Conservation (phyloP, 2,113 vertebrate species). For the Aptenodytes forsteri region DNA sequence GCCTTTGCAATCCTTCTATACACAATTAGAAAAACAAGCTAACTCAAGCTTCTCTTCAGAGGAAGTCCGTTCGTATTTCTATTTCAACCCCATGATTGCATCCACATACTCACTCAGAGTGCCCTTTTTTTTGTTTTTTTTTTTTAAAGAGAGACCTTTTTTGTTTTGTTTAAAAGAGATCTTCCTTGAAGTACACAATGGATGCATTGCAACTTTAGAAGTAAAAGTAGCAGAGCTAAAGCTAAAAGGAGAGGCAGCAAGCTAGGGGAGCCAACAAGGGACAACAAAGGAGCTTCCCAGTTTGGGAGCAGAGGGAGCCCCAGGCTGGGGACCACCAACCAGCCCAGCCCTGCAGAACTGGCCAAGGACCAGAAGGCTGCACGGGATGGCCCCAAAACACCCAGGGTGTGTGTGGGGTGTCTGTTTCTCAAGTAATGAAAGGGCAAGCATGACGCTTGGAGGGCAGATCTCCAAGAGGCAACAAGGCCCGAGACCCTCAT, state of each 20-base stretch:
- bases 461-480: not conserved
- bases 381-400: not conserved
- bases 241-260: not conserved
- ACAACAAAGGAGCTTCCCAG: not conserved
- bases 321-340: not conserved
- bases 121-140: not conserved
- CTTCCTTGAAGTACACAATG: not conserved
- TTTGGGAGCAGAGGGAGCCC: not conserved
- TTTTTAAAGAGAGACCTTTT: not conserved
- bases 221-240: not conserved
- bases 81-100: not conserved
- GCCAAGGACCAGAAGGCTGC: not conserved
- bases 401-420: too few species aligned
- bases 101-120: not conserved
- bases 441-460: not conserved
- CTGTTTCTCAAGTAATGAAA: not conserved
- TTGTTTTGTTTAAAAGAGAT: not conserved
- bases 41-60: not conserved
- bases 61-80: not conserved
- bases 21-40: not conserved
- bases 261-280: not conserved
- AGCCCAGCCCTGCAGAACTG: not conserved
- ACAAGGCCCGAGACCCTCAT: not conserved
- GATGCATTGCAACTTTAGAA: not conserved
- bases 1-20: not conserved